Base-by-base conservation (phyloP, 2,113 vertebrate genomes). In the Alouatta palliata region DNA sequence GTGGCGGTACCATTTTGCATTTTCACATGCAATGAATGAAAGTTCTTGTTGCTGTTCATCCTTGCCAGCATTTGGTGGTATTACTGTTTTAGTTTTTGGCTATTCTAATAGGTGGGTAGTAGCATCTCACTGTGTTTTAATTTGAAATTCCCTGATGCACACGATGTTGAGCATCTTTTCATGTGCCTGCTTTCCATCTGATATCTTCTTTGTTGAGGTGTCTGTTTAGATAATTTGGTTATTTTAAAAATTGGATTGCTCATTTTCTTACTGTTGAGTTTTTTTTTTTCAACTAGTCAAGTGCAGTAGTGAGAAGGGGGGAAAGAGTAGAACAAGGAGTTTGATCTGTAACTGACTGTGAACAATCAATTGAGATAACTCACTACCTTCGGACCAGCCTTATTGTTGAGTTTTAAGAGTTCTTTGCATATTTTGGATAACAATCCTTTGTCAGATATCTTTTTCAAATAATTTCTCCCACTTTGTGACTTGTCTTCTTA, bases 401-500 rank as follows among this genome's bases (percentile, higher is more conserved):
- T 66, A 54, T 21, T 54, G n/a, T 77, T 95, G 79, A 68, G 12
- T 80, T 89, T 32, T 70, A 85, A 75, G 56, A 40, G 49, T 90
- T 97, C 85, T 90, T 93, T 58, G 21, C 49, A 30, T 87, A 56
- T 89, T 80, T 93, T 77, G 58, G 32, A 32, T 61, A 87, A 84
- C 30, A 45, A 37, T 52, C 47, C 54, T 91, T 84, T 73, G 54
- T 40, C 71, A 88, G 64, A 56, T 54, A 0, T 49, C n/a, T 70
- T 89, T 87, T 86, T n/a, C 17, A 70, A 58, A 76, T 77, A n/a
- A 61, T 80, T 85, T 88, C 52, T 83, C 17, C 64, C 21, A 49
- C 27, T 56, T 11, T 73, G 27, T 82, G 85, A 32, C 30, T 82
- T 91, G 37, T 89, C 52, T 92, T 71, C 54, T 87, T 4, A 47